Evolutionary conservation across 2,797 vertebrate species (phyloP).

Genomic region (Karalla daura): DNA sequence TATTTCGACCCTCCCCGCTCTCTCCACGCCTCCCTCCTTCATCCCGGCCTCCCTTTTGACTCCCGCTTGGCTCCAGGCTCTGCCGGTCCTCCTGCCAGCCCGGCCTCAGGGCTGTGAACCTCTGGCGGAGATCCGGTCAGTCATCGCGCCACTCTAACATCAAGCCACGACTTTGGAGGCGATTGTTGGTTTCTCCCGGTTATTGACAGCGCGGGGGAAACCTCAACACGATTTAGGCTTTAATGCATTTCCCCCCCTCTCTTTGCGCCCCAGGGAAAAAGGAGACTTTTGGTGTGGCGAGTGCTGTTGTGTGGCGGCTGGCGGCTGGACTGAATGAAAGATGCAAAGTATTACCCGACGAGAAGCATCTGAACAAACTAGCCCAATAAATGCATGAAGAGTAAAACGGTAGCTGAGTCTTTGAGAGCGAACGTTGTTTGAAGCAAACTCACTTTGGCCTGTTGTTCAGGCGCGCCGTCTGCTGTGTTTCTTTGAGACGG

Average conservation of each 20-base stretch:
- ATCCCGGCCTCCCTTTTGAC: conserved; percentile 18
- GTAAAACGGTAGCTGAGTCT: conserved; percentile 31
- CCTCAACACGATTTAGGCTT: conserved; percentile 39
- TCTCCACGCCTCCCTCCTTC: neutral
- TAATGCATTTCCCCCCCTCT: conserved; percentile 26
- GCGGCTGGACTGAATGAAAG: conserved; percentile 38
- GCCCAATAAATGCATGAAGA: conserved; percentile 63
- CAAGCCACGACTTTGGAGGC: conserved; percentile 29
- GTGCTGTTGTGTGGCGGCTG: conserved; percentile 52
- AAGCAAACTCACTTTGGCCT: conserved; percentile 32
- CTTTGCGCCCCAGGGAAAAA: conserved; percentile 7
- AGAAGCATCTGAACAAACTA: conserved; percentile 49
- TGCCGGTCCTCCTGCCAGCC: conserved; percentile 54
- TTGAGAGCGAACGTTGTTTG: conserved; percentile 40
- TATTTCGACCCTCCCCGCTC: neutral
- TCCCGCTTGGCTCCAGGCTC: conserved; percentile 18
- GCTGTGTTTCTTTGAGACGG: conserved; percentile 30
- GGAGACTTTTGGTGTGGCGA: conserved; percentile 25
- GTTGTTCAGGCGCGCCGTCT: conserved; percentile 24
- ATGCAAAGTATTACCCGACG: conserved; percentile 31
- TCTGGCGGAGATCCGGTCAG: conserved; percentile 45
- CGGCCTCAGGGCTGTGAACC: conserved; percentile 37
- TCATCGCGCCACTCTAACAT: conserved; percentile 39
- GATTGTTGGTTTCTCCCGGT: conserved; percentile 43
- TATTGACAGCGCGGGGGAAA: conserved; percentile 39